Evolutionary conservation across 2,113 vertebrate genomes (phyloP).

Genomic region (Cricetomys ansorgei): DNA sequence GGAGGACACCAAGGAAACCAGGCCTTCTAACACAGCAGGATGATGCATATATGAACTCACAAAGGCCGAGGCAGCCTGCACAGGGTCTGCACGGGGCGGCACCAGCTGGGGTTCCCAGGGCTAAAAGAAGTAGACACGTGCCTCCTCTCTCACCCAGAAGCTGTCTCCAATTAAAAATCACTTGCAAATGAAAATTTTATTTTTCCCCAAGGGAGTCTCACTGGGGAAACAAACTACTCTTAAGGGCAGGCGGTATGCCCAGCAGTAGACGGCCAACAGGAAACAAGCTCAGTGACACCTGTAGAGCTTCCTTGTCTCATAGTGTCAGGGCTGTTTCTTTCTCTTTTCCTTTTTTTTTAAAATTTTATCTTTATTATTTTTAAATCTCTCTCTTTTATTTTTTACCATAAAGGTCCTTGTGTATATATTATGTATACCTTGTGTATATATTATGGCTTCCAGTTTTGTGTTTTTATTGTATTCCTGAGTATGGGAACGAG

Average conservation of each 20-base stretch:
- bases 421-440: no score
- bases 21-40: neutral
- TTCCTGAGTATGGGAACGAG: neutral
- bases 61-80: neutral
- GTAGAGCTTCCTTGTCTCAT: neutral
- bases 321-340: neutral
- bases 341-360: neutral
- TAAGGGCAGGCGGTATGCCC: neutral
- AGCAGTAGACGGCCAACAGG: neutral
- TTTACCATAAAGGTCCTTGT: neutral
- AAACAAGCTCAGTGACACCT: neutral
- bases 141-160: neutral
- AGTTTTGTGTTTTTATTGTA: neutral
- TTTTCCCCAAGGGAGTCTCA: neutral
- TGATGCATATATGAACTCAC: neutral
- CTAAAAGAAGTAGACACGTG: neutral
- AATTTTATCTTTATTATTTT: neutral
- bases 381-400: neutral
- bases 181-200: neutral
- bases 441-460: neutral
- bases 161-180: neutral
- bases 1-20: neutral
- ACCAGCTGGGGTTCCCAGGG: neutral
- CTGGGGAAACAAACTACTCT: neutral
- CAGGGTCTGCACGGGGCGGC: neutral